Conservation (phyloP, 2,888 invertebrate species). For the Drosophila planitibia region DNA sequence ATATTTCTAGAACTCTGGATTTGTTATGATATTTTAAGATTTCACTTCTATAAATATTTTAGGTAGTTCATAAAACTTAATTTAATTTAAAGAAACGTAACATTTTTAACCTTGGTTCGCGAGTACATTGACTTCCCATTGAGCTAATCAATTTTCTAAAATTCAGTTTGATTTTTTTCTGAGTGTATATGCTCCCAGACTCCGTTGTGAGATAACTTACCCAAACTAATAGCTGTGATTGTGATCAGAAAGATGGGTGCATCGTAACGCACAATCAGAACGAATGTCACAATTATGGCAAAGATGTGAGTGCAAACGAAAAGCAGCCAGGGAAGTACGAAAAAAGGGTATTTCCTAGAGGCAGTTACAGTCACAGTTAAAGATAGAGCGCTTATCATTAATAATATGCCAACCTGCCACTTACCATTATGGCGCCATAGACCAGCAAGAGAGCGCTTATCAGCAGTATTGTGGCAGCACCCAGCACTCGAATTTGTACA, state of each 20-base stretch:
- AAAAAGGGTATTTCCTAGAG: slow-evolving; percentile 27
- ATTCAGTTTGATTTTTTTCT: not conserved
- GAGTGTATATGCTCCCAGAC: not conserved
- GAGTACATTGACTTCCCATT: no score
- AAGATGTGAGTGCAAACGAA: slow-evolving; percentile 19
- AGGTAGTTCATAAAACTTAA: not conserved
- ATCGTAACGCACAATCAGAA: not conserved
- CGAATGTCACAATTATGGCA: not conserved
- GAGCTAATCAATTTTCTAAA: not conserved
- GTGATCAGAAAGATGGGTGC: slow-evolving; percentile 16
- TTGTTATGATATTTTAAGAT: not conserved
- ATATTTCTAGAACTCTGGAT: not conserved
- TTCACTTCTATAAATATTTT: not conserved
- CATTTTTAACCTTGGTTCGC: no score
- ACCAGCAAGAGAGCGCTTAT: slow-evolving; percentile 1
- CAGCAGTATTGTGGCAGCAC: slow-evolving; percentile 4
- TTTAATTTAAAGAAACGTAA: not conserved
- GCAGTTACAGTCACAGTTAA: not conserved
- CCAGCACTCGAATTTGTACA: slow-evolving; percentile 6
- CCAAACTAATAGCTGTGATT: not conserved
- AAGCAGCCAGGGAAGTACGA: slow-evolving; percentile 41
- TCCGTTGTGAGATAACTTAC: slow-evolving; percentile 12
- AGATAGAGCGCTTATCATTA: not conserved
- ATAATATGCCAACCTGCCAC: not conserved
- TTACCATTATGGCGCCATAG: slow-evolving; percentile 19